Conservation (phyloP, 1,140 invertebrate species). For the Galleria mellonella region DNA sequence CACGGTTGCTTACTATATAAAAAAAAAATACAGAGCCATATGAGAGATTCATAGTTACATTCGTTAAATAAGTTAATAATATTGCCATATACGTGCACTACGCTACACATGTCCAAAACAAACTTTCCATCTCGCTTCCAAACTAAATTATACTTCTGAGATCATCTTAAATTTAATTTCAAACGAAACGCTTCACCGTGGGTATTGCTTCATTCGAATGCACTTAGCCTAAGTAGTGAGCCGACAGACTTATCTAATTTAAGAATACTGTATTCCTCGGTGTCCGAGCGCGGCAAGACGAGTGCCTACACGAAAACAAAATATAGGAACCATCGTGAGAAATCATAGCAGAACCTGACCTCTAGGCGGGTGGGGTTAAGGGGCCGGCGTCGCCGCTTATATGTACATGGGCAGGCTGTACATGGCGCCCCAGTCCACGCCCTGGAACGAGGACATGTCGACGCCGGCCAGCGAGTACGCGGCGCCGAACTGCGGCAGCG, state of each 20-base stretch:
- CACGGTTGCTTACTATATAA: constrained; percentile 6
- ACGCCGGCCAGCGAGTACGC: constrained; percentile 90
- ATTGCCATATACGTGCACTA: constrained; percentile 56
- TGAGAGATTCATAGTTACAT: constrained; percentile 51
- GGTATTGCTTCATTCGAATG: constrained; percentile 27
- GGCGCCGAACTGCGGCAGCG: constrained; percentile 80
- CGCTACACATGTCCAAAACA: constrained; percentile 17
- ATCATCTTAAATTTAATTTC: constrained; percentile 51
- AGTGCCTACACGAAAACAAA: constrained; percentile 27
- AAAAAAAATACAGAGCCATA: constrained; percentile 52
- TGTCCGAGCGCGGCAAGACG: constrained; percentile 31
- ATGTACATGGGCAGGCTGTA: constrained; percentile 94
- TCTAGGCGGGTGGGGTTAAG: constrained; percentile 20
- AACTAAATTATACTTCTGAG: constrained; percentile 71
- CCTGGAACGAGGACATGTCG: constrained; percentile 93
- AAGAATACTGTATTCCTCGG: constrained; percentile 35
- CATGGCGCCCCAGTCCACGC: constrained; percentile 92
- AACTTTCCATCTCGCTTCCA: constrained; percentile 15
- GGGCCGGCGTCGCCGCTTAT: constrained; percentile 62
- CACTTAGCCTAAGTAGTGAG: constrained; percentile 39
- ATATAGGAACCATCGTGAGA: constrained; percentile 55
- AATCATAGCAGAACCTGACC: constrained; percentile 18
- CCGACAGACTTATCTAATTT: constrained; percentile 20
- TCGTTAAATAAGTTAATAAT: constrained; percentile 38
- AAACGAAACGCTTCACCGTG: constrained; percentile 36